Base-by-base conservation (phyloP, 1,140 invertebrate genomes). In the Meloidogyne floridensis region DNA sequence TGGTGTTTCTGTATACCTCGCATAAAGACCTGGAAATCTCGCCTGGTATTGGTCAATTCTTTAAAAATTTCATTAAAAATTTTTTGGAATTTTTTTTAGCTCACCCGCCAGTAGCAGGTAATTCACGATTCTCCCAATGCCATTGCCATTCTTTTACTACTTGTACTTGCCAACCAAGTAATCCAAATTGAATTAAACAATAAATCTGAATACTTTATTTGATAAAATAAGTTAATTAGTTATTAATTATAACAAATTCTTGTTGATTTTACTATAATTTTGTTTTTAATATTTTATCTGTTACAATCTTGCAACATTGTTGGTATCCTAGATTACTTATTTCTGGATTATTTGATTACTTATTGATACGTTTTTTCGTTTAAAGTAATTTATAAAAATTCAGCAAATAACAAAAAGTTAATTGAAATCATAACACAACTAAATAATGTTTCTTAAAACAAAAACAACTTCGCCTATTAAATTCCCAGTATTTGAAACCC, bases 1-100 rank as follows among this genome's bases (percentile, higher is more conserved):
- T 5, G 88, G 88, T 3, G 88, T 90, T 77, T 89, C 88, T 42
- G 89, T 89, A 78, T 89, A 89, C 7, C 90, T 82, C 18, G 86
- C 82, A 73, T 89, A 89, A 1, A 90, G 69, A 9, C 88, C 88
- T 13, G 88, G 88, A 74, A 90, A 90, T 43, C 88, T 70, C 8
- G 88, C 88, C 74, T 88, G 86, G 74, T 85, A 90, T 20, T 77
- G 83, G 69, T 85, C 87, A 76, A 87, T 84, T 10, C 86, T 86
- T 65, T 79, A 82, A 20, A 32, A 43, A 47, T n/a, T 20, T 72
- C 8, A 3, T 42, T 73, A 43, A 43, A 72, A 43, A 3, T n/a
- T 18, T 18, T 69, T 70, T 32, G 43, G 54, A 51, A 83, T 74
- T 81, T 53, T 79, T 70, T 42, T 20, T 0, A 78, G 20, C 72